Conservation (phyloP, 2,888 invertebrate genomes). For the Clepsis dumicolana region DNA sequence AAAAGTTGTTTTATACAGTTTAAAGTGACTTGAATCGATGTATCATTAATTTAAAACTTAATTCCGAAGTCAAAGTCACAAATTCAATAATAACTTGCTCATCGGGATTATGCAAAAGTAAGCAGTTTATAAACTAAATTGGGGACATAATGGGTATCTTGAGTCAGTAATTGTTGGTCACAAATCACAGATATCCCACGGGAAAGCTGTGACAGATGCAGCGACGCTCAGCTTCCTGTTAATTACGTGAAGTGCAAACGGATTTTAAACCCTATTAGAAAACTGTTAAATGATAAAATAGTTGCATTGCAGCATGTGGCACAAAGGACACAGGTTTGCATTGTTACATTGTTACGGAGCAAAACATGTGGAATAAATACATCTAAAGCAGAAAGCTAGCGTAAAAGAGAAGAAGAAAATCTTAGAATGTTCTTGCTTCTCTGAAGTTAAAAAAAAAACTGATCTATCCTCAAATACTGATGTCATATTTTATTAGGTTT, state of each 20-base stretch:
- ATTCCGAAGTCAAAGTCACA: background rate
- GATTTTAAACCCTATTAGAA: background rate
- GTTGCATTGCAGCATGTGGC: background rate
- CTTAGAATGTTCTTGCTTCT: no score
- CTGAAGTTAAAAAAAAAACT: no score
- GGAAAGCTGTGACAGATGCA: background rate
- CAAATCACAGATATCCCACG: constrained; percentile 1
- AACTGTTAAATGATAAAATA: background rate
- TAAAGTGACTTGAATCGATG: background rate
- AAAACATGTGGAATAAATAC: background rate
- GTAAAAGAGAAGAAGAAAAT: no score
- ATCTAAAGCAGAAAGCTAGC: no score
- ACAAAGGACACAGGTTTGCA: background rate
- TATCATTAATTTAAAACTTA: background rate
- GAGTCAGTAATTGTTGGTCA: constrained; percentile 3
- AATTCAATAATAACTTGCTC: background rate
- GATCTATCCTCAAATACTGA: no score
- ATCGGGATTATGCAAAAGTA: background rate
- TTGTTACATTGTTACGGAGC: background rate
- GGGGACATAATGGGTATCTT: constrained; percentile 1
- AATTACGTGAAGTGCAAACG: background rate
- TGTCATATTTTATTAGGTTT: no score
- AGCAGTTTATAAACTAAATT: constrained; percentile 6
- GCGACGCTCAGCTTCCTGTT: background rate
- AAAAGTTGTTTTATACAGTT: no score